Percentiles rank a stretch among this genome's conserved stretches.
These are phyloP conservation scores for Siderastrea radians DNA, from an alignment of 92 coral and sea anemone species.

Conservation along the genomic window DNA sequence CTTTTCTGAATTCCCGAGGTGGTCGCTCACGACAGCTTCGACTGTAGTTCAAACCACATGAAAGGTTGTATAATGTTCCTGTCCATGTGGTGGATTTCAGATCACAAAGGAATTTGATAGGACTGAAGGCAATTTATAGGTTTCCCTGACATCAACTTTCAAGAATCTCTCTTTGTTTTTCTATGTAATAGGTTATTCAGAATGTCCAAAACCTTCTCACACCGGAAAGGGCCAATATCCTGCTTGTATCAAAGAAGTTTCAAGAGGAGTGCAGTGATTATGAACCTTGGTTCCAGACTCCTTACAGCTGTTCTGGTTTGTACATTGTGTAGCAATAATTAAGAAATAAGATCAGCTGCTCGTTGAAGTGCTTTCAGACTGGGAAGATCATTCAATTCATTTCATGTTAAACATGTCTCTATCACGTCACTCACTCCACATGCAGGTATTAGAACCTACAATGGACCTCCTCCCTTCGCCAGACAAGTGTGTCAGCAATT, in stretches of 20 bases:
- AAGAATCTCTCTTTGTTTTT: not conserved
- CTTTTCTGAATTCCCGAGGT: too few species aligned
- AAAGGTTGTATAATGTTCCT: too few species aligned
- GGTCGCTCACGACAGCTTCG: too few species aligned
- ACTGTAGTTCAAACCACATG: too few species aligned
- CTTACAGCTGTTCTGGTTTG: slow-evolving; percentile 80
- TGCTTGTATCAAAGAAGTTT: slow-evolving; percentile 80
- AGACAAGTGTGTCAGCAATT: too few species aligned
- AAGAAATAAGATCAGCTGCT: not conserved
- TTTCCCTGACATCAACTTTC: not conserved
- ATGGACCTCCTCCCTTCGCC: too few species aligned
- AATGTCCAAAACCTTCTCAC: slow-evolving; percentile 72
- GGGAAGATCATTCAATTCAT: too few species aligned
- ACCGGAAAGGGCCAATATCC: slow-evolving; percentile 86
- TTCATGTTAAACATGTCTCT: too few species aligned
- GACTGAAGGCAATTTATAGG: not conserved
- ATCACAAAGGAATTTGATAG: too few species aligned
- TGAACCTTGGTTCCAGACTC: slow-evolving; percentile 92
- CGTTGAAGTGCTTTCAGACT: not conserved
- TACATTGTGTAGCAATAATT: not conserved
- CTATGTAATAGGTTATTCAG: slow-evolving; percentile 67
- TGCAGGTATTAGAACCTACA: too few species aligned
- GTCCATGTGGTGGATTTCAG: too few species aligned
- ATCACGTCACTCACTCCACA: too few species aligned
- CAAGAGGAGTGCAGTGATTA: slow-evolving; percentile 83